Conservation (phyloP, 2,797 vertebrate species). For the Thalassophryne amazonica region DNA sequence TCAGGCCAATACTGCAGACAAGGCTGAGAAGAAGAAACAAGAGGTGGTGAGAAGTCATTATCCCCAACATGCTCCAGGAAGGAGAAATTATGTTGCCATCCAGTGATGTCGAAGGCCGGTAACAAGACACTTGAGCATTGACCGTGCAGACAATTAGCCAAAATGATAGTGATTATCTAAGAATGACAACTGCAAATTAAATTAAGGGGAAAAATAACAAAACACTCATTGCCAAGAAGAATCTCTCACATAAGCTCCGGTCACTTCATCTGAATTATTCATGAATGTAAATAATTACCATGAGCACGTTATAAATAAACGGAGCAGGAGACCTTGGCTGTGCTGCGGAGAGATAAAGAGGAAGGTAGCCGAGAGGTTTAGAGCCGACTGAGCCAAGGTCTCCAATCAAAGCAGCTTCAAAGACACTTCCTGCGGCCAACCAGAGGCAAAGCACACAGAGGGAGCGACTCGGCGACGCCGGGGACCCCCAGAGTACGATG, state of each 20-base stretch:
- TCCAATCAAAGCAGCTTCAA: constrained; percentile 13
- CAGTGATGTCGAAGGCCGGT: constrained; percentile 30
- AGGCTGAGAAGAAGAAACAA: constrained; percentile 73
- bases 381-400: constrained; percentile 23
- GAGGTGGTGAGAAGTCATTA: constrained; percentile 36
- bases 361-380: constrained; percentile 37
- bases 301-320: constrained; percentile 65
- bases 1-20: constrained; percentile 97
- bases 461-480: constrained; percentile 17
- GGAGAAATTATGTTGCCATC: constrained; percentile 51
- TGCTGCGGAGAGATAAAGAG: constrained; percentile 49
- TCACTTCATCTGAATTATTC: constrained; percentile 54
- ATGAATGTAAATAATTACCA: constrained; percentile 60
- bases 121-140: constrained; percentile 66
- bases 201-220: constrained; percentile 33
- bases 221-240: constrained; percentile 10
- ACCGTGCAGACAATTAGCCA: constrained; percentile 60
- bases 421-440: background rate
- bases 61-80: constrained; percentile 27
- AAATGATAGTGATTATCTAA: constrained; percentile 66
- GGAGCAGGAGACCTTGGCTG: constrained; percentile 40
- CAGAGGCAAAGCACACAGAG: background rate
- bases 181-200: constrained; percentile 58
- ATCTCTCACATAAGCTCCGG: constrained; percentile 31
- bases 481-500: constrained; percentile 38